Base-by-base conservation (phyloP, 2,113 vertebrate genomes). In the Eudyptes chrysolophus region DNA sequence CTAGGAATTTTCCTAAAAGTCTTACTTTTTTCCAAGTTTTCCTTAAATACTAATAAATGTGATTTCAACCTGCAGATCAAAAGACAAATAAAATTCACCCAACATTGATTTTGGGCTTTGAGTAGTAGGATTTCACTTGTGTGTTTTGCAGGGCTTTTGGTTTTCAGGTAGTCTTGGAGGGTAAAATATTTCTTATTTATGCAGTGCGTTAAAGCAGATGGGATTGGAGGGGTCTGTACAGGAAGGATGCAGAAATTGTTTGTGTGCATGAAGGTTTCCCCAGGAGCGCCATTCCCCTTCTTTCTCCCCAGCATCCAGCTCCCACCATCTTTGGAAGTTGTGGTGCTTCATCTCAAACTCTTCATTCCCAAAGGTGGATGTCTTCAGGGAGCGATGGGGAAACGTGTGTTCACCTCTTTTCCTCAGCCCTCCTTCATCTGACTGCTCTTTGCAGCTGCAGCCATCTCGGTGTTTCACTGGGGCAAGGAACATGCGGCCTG, bases 391-490 rank as follows among this genome's bases (percentile, higher is more conserved):
- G 24, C 4, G 3, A 36, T 29, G 34, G 48, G 30, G 20, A 69
- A 66, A 22, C 2, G 0, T 16, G 20, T 26, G 44, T 38, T 32
- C 49, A 57, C 9, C 34, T 57, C 8, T 52, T 71, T 42, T 27
- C 38, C 32, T 85, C 18, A 75, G 9, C 34, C 61, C 29, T 75
- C 27, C 76, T 66, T 52, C 32, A 17, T 11, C 65, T 19, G 3
- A 4, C n/a, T 48, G 29, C 68, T 25, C 16, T 29, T 70, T 11
- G 20, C 34, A 72, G 52, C 36, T 36, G 1, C 14, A 9, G 64
- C 74, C 27, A 0, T 69, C 38, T 49, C 10, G 0, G 11, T 49
- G 3, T 84, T 52, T 80, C 89, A 60, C 5, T 3, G 1, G 42
- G 60, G 8, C 38, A 6, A 13, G 22, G 40, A 70, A 26, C 6